These are phyloP conservation scores for Tiaroga cobitis DNA, from an alignment of 2,797 vertebrate species.

Conservation along the genomic window DNA sequence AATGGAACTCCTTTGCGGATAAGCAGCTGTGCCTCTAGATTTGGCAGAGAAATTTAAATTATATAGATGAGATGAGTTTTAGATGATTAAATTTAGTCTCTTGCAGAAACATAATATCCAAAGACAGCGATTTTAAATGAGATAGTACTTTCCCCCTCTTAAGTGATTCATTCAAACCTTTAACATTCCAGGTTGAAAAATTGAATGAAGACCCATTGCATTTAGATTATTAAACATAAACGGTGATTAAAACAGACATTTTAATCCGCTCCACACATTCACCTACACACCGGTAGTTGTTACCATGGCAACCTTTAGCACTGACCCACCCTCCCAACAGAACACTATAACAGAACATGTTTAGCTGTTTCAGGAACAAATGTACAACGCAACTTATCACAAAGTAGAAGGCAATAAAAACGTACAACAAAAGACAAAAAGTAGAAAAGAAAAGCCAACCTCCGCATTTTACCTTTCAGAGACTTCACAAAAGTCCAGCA, in stretches of 20 bases:
- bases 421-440: not conserved
- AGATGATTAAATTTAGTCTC: too few species aligned
- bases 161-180: not conserved
- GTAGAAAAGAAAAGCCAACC: constrained; percentile 1
- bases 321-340: not conserved
- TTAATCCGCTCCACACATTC: not conserved
- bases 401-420: too few species aligned
- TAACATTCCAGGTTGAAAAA: not conserved
- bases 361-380: not conserved
- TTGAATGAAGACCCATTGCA: not conserved
- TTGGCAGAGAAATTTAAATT: too few species aligned
- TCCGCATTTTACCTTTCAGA: not conserved
- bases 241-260: not conserved
- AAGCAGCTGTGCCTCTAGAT: not conserved
- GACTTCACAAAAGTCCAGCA: not conserved
- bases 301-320: not conserved
- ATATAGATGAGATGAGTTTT: too few species aligned
- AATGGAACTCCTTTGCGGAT: not conserved
- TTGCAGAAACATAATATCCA: not conserved
- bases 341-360: not conserved
- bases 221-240: not conserved
- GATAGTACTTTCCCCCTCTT: not conserved
- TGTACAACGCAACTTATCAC: not conserved
- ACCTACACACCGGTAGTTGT: not conserved
- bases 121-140: not conserved